Evolutionary conservation across 2,797 vertebrate genomes (phyloP), one percentile per base, ranked within the genome.

Genomic region (Peromyscus aztecus): DNA sequence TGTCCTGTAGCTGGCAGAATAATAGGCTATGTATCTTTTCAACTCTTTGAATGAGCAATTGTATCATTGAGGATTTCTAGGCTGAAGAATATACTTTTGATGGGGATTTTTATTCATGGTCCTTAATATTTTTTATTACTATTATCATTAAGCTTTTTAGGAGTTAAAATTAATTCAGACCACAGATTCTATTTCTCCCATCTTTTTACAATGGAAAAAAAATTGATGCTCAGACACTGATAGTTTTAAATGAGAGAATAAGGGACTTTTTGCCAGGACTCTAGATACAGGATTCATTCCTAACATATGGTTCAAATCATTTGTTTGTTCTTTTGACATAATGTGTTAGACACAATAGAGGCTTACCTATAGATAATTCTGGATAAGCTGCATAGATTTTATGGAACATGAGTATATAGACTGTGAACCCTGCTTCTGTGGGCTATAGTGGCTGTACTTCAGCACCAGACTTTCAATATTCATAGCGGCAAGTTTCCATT

Each of bases 21-120:
- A 57, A 40, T 17, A 94, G 16, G 17, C 19, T 87, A 84, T 87
- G 81, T 21, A 76, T 73, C 17, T 73, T 95, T 94, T 73, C 23
- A n/a, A 96, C 92, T 29, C 65, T 12, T 76, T 84, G 65, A 94
- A 92, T 77, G 71, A 88, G 16, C 65, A 84, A 71, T 93, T 94
- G 55, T 4, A 1, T 81, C 43, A 93, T 27, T 61, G 82, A 91
- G 43, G 37, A 77, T 80, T 75, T 94, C 27, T 4, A 95, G 63
- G 57, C 34, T 24, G 11, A 34, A 61, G 21, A 87, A 71, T 49
- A 96, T 43, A 69, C 27, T 87, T 90, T 88, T 63, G 73, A 55
- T n/a, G 84, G 31, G 23, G 16, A 71, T 34, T 90, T 95, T 78
- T 57, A 88, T 91, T 84, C 46, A 63, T 24, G 4, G 29, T 57